These are phyloP conservation scores for Drosophila borborema DNA, from an alignment of 2,888 invertebrate species.

Conservation along the genomic window DNA sequence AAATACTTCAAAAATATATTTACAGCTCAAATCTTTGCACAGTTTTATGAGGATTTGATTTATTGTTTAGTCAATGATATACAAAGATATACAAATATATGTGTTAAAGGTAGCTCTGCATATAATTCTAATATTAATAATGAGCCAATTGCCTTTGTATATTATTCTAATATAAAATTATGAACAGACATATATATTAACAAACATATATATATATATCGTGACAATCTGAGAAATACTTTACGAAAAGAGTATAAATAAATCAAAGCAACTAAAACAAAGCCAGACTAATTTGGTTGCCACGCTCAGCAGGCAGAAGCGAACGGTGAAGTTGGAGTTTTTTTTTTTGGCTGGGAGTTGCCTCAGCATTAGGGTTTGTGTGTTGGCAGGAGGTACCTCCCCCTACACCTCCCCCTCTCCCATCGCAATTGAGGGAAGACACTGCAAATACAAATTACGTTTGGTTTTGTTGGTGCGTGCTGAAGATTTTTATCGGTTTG, in stretches of 20 bases:
- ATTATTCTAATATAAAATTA: too few species aligned
- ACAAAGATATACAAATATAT: too few species aligned
- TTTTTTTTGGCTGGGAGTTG: background rate
- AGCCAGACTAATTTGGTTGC: slow-evolving; percentile 61
- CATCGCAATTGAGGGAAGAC: slow-evolving; percentile 19
- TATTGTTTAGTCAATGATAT: too few species aligned
- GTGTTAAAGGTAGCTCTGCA: too few species aligned
- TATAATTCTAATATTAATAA: too few species aligned
- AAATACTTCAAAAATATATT: too few species aligned
- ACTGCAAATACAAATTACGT: slow-evolving; percentile 56
- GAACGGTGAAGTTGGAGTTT: background rate
- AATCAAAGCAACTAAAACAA: slow-evolving; percentile 11
- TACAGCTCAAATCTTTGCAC: too few species aligned
- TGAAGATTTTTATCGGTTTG: slow-evolving; percentile 67
- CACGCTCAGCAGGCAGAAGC: background rate
- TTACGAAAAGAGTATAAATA: slow-evolving; percentile 1
- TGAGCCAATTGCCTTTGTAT: too few species aligned
- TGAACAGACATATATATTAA: too few species aligned
- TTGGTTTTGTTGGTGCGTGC: slow-evolving; percentile 69
- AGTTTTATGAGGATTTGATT: too few species aligned
- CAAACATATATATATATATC: background rate
- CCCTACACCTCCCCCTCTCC: too few species aligned
- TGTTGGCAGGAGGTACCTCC: too few species aligned
- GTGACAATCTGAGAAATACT: background rate
- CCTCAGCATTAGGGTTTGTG: background rate